These are phyloP conservation scores for Epinotia nisella DNA, from an alignment of 2,888 invertebrate species.

Conservation along the genomic window DNA sequence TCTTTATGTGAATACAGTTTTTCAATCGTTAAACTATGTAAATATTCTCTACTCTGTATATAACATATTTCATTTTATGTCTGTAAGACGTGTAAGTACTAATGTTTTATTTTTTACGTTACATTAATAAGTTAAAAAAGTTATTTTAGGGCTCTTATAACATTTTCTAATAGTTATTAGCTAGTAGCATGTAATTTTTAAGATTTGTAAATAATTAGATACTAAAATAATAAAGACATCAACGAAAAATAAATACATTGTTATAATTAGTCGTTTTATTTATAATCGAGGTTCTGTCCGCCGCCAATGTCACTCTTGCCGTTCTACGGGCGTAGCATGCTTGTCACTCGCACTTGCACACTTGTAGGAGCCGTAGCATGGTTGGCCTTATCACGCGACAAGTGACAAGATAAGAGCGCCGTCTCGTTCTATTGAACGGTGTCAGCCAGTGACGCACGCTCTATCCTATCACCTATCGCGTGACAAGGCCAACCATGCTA, in stretches of 20 bases:
- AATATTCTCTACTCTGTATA: conserved; percentile 26
- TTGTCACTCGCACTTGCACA: no score
- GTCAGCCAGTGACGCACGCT: no score
- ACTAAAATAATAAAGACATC: conserved; percentile 16
- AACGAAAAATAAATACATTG: conserved; percentile 36
- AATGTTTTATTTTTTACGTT: background rate
- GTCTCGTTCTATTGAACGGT: no score
- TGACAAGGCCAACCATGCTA: no score
- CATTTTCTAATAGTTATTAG: conserved; percentile 8
- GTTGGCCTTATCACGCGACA: no score
- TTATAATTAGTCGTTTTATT: conserved; percentile 5
- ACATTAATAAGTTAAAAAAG: background rate
- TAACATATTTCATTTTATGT: background rate
- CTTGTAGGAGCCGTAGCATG: no score
- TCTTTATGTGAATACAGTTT: background rate
- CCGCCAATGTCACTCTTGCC: background rate
- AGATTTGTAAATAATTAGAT: conserved; percentile 31
- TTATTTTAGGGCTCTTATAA: background rate
- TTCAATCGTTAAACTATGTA: conserved; percentile 1
- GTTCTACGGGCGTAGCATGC: no score
- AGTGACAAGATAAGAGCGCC: no score
- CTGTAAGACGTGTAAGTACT: background rate
- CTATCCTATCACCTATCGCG: no score
- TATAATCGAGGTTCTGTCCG: background rate
- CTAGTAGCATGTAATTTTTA: conserved; percentile 11